phyloP scores from a whole-genome alignment of 2,797 vertebrate genomes.

The Enteromius treurensis region DNA sequence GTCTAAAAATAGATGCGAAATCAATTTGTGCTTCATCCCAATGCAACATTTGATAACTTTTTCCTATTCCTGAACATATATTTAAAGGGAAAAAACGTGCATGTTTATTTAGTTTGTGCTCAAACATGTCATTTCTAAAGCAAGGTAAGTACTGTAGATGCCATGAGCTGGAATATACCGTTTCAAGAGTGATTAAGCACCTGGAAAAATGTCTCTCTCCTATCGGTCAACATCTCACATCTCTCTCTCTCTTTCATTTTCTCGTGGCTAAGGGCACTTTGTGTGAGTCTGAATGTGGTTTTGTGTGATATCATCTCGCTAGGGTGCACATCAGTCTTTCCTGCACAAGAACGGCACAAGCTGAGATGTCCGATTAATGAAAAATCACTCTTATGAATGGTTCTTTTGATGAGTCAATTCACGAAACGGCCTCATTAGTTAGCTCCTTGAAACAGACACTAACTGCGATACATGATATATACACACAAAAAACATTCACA shows the following conservation, averaged over 20 bases:
- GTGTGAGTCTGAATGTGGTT: neutral
- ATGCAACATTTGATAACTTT: slow-evolving; percentile 8
- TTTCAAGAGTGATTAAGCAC: slow-evolving; percentile 14
- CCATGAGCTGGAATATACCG: neutral
- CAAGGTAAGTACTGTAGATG: neutral
- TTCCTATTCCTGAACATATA: neutral
- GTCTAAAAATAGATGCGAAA: slow-evolving; percentile 16
- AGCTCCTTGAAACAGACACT: neutral
- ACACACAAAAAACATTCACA: neutral
- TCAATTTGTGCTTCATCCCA: slow-evolving; percentile 30
- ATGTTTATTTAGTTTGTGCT: slow-evolving; percentile 49
- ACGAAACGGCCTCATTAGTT: neutral
- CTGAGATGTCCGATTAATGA: neutral
- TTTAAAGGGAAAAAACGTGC: slow-evolving; percentile 23
- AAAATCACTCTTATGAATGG: neutral
- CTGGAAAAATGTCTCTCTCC: neutral
- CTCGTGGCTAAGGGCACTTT: slow-evolving; percentile 1
- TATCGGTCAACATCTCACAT: neutral
- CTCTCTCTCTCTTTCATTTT: neutral
- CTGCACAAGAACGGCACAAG: neutral
- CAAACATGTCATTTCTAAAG: neutral
- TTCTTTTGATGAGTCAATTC: neutral
- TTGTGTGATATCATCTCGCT: neutral
- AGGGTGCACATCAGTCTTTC: slow-evolving; percentile 7
- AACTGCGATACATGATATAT: neutral